Evolutionary conservation across 2,797 vertebrate genomes (phyloP).

Genomic region (Tenualosa thibaudeaui): DNA sequence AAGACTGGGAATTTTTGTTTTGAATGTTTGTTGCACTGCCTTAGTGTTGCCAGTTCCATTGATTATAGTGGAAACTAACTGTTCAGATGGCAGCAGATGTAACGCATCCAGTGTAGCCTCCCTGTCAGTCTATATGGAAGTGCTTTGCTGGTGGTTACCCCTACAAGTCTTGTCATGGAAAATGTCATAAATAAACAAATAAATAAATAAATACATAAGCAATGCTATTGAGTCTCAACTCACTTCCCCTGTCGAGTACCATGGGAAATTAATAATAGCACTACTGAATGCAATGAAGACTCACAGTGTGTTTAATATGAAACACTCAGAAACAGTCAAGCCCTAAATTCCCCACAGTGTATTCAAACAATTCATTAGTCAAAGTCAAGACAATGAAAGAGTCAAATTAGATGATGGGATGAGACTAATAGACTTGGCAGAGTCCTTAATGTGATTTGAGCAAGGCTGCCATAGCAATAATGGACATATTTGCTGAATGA

Average conservation of each 20-base stretch:
- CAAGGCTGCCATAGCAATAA: neutral
- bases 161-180: neutral
- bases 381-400: slow-evolving; percentile 22
- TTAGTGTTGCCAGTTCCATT: too few relatives aligned
- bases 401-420: slow-evolving; percentile 11
- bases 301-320: neutral
- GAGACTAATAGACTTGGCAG: neutral
- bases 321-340: neutral
- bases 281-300: neutral
- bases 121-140: neutral
- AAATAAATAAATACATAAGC: neutral
- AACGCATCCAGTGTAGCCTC: too few relatives aligned
- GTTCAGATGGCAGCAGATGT: too few relatives aligned
- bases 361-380: slow-evolving; percentile 10
- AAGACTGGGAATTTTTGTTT: too few relatives aligned
- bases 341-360: neutral
- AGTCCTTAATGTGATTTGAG: neutral
- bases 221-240: neutral
- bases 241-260: neutral
- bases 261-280: neutral
- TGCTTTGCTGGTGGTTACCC: neutral
- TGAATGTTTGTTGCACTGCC: too few relatives aligned
- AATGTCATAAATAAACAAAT: neutral
- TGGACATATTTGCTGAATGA: slow-evolving; percentile 5
- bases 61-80: too few relatives aligned